A percentile compares a stretch with the other conserved stretches of the same genome.
Conservation (phyloP, 2,797 vertebrate genomes). For the Argyrosomus regius region DNA sequence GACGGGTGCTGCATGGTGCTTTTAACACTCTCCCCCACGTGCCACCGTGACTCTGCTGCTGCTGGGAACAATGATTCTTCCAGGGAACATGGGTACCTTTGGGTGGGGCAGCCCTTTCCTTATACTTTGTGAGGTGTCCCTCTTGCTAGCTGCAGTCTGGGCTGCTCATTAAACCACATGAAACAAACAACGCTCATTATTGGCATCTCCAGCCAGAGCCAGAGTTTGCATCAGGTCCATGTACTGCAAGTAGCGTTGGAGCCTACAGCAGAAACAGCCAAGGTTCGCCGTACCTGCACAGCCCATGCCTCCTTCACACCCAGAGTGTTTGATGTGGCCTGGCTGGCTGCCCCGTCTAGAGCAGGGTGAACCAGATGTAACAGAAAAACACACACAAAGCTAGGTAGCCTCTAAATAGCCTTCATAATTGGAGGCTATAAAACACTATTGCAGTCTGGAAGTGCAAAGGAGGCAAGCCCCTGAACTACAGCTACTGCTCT, state of each 20-base stretch:
- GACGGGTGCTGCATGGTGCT: constrained; percentile 52
- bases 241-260: constrained; percentile 13
- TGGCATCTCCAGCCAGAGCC: constrained; percentile 62
- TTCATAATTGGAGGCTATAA: constrained; percentile 87
- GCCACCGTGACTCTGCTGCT: constrained; percentile 56
- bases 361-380: constrained; percentile 80
- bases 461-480: constrained; percentile 76
- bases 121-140: constrained; percentile 79
- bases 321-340: constrained; percentile 83
- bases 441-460: constrained; percentile 83
- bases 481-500: constrained; percentile 75
- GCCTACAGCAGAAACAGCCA: constrained; percentile 39
- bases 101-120: constrained; percentile 65
- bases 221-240: constrained; percentile 11
- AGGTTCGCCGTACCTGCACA: constrained; percentile 60
- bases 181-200: constrained; percentile 83
- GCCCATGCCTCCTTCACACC: constrained; percentile 64
- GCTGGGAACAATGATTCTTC: constrained; percentile 77
- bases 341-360: constrained; percentile 69
- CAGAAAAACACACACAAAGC: constrained; percentile 76
- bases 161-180: constrained; percentile 85
- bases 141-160: constrained; percentile 76
- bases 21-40: constrained; percentile 63
- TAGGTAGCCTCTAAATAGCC: constrained; percentile 83
- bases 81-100: constrained; percentile 65